A percentile compares a stretch with the other conserved stretches of the same genome.
These are phyloP conservation scores for Alces alces DNA, from an alignment of 2,113 vertebrate genomes.

Conservation along the genomic window DNA sequence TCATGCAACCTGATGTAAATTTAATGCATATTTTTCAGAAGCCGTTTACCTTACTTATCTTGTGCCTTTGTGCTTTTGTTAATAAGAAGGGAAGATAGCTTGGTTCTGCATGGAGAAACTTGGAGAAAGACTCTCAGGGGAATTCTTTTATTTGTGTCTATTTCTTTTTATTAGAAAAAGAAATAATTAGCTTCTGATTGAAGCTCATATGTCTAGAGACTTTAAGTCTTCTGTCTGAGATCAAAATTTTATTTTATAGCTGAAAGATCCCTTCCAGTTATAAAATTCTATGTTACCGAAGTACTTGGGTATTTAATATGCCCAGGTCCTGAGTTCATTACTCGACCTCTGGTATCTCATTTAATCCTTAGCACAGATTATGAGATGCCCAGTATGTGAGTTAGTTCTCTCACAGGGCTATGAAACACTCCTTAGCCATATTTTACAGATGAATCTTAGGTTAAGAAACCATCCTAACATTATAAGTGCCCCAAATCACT, in stretches of 20 bases:
- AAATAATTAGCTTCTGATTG: not conserved
- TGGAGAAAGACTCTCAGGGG: not conserved
- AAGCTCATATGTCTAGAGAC: not conserved
- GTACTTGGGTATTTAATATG: not conserved
- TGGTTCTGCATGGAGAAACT: not conserved
- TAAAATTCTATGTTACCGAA: not conserved
- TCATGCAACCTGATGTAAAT: not conserved
- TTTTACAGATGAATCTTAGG: not conserved
- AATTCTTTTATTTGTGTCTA: slow-evolving; percentile 5
- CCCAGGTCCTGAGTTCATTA: not conserved
- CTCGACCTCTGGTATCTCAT: not conserved
- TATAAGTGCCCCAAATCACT: not conserved
- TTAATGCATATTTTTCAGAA: not conserved
- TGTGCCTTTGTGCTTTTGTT: not conserved
- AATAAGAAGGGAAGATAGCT: not conserved
- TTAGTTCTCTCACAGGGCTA: not conserved
- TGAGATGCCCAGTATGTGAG: not conserved
- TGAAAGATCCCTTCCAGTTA: not conserved
- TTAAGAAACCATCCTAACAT: not conserved
- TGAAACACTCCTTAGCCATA: not conserved
- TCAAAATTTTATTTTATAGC: not conserved
- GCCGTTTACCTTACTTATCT: not conserved
- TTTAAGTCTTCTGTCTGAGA: not conserved
- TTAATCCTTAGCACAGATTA: not conserved
- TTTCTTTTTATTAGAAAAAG: not conserved